Conservation (phyloP, 2,888 invertebrate genomes). For the Euclidia mi region DNA sequence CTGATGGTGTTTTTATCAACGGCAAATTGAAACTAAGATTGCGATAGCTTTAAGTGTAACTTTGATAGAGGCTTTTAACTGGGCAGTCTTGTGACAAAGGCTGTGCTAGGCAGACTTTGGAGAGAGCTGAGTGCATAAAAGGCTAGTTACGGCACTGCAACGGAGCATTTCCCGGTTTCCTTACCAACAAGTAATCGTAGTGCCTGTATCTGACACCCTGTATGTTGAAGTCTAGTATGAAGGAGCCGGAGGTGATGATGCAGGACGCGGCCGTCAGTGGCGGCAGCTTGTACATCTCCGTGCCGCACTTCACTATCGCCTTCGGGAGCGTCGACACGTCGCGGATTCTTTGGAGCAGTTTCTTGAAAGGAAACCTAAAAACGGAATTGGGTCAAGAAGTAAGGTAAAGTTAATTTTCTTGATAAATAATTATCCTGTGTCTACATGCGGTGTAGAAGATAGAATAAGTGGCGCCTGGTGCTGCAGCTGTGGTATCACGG, state of each 20-base stretch:
- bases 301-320: constrained; percentile 85
- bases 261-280: constrained; percentile 82
- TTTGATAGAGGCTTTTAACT: no score
- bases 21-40: background rate
- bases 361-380: constrained; percentile 87
- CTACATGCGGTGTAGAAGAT: no score
- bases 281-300: constrained; percentile 84
- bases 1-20: background rate
- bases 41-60: no score
- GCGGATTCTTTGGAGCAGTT: constrained; percentile 73
- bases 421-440: no score
- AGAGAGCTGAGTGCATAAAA: no score
- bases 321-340: constrained; percentile 79
- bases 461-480: no score
- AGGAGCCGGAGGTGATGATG: constrained; percentile 84
- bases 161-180: no score
- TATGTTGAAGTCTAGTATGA: constrained; percentile 85
- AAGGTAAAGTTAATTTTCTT: no score
- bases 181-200: constrained; percentile 80
- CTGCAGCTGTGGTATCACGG: no score
- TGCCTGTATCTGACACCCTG: constrained; percentile 84
- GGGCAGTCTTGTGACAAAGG: no score
- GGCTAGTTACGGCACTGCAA: no score
- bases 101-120: no score
- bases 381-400: background rate